phyloP scores from a whole-genome alignment of 1,140 invertebrate genomes.

The Battus philenor region DNA sequence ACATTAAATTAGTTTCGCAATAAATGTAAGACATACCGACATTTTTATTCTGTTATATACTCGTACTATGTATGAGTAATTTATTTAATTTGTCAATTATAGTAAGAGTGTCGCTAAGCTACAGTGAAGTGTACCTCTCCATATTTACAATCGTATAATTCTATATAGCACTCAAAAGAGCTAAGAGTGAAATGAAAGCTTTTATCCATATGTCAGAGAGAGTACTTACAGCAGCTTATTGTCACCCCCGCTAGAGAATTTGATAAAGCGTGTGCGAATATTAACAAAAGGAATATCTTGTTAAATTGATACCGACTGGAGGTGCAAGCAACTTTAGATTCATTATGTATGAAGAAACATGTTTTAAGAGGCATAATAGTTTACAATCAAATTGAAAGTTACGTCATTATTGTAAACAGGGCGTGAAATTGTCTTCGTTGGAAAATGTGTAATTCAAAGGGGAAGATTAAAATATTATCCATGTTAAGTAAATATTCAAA shows the following conservation, averaged over 20 bases:
- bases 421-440: constrained; percentile 74
- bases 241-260: constrained; percentile 75
- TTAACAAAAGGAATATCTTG: constrained; percentile 76
- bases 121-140: neutral
- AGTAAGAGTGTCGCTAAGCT: neutral
- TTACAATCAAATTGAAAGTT: constrained; percentile 29
- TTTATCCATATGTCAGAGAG: constrained; percentile 74
- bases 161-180: constrained; percentile 66
- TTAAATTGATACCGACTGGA: constrained; percentile 70
- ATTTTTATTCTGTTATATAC: too few relatives aligned
- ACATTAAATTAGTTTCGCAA: too few relatives aligned
- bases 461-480: constrained; percentile 78
- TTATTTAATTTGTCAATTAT: too few relatives aligned
- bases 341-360: constrained; percentile 21
- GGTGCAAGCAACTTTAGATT: constrained; percentile 40
- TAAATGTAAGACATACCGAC: too few relatives aligned
- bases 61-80: too few relatives aligned
- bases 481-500: constrained; percentile 78
- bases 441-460: constrained; percentile 76
- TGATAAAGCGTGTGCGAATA: constrained; percentile 76
- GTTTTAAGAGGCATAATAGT: constrained; percentile 32
- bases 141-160: constrained; percentile 26
- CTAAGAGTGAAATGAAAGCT: constrained; percentile 74
- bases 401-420: constrained; percentile 47
- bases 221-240: constrained; percentile 75